Evolutionary conservation across 2,888 invertebrate genomes (phyloP).

Genomic region (Pecten maximus): DNA sequence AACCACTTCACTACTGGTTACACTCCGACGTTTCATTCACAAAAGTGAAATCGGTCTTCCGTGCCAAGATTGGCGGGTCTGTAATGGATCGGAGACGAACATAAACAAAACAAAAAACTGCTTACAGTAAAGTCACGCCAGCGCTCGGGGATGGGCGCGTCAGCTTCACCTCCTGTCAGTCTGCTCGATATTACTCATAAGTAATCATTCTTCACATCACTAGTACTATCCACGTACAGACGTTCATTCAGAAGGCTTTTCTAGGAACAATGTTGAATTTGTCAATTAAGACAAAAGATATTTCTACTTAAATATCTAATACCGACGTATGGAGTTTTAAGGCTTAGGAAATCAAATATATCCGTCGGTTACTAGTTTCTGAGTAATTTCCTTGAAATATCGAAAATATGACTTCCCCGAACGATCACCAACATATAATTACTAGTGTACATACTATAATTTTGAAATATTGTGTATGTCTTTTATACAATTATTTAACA

Average conservation of each 20-base stretch:
- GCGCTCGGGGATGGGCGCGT: neutral
- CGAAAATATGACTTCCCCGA: too few species aligned
- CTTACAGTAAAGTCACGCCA: neutral
- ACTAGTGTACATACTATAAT: too few species aligned
- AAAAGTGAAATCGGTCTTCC: slow-evolving; percentile 17
- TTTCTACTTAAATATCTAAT: too few species aligned
- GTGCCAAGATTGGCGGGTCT: slow-evolving; percentile 10
- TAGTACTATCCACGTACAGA: neutral
- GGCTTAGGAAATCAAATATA: too few species aligned
- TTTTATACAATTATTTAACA: too few species aligned
- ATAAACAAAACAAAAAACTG: neutral
- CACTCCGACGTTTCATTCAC: neutral
- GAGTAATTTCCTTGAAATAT: too few species aligned
- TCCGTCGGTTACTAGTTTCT: too few species aligned
- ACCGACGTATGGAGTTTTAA: too few species aligned
- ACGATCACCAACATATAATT: too few species aligned
- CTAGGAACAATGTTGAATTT: too few species aligned
- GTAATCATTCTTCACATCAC: neutral
- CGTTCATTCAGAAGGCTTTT: neutral
- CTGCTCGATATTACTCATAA: neutral
- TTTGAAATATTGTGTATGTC: too few species aligned
- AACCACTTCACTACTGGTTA: neutral
- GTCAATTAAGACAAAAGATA: neutral
- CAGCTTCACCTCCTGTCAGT: neutral
- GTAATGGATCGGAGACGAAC: neutral